Percentiles rank a stretch among this genome's conserved stretches.
phyloP scores from a whole-genome alignment of 2,797 vertebrate species.

The Parotocinclus haroldoi region DNA sequence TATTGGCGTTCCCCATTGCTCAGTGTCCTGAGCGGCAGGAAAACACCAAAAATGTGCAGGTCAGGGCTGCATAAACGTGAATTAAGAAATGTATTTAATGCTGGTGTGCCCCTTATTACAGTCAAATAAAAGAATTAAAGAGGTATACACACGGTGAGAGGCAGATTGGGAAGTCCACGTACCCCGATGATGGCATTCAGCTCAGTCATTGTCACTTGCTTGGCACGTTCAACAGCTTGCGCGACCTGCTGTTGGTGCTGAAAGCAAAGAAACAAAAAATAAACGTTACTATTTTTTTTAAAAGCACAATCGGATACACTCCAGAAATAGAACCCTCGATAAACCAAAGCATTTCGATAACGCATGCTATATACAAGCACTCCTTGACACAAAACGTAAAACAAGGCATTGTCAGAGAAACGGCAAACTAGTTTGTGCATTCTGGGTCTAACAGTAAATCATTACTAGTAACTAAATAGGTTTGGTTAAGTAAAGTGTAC shows the following conservation, averaged over 20 bases:
- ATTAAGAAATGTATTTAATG: not conserved
- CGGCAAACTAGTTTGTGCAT: not conserved
- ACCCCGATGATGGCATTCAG: constrained; percentile 99
- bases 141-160: constrained; percentile 95
- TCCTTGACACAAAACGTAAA: not conserved
- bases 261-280: constrained; percentile 83
- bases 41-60: too few relatives aligned
- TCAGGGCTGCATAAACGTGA: too few relatives aligned
- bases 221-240: constrained; percentile 94
- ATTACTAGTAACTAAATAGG: not conserved
- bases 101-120: constrained; percentile 62
- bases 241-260: constrained; percentile 98
- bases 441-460: not conserved
- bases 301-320: not conserved
- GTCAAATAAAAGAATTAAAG: constrained; percentile 82
- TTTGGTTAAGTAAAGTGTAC: too few relatives aligned
- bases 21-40: too few relatives aligned
- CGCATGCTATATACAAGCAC: constrained; percentile 12
- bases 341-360: constrained; percentile 9
- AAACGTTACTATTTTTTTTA: too few relatives aligned
- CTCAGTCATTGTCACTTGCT: constrained; percentile 98
- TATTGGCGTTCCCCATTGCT: too few relatives aligned
- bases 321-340: constrained; percentile 75
- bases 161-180: constrained; percentile 99
- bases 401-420: constrained; percentile 1